Evolutionary conservation across 2,797 vertebrate genomes (phyloP).

Genomic region (Scomberomorus guttatus): DNA sequence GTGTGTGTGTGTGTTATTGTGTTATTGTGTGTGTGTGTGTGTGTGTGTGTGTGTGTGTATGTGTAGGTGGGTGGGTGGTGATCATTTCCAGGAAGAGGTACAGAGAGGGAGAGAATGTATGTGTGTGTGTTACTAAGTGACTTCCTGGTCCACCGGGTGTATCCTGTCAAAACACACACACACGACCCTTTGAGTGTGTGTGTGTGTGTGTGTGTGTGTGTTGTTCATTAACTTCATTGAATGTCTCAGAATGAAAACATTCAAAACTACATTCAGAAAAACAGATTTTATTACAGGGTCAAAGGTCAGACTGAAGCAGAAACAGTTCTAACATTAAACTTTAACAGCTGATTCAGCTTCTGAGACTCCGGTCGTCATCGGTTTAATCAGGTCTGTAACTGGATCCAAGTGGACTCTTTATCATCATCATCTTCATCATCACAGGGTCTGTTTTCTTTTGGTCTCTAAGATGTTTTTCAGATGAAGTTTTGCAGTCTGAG

Average conservation of each 20-base stretch:
- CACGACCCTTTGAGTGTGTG: background rate
- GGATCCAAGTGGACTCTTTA: too few species aligned
- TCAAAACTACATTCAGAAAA: slow-evolving; percentile 2
- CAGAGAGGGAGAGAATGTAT: slow-evolving; percentile 48
- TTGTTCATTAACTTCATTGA: slow-evolving; percentile 39
- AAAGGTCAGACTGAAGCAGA: background rate
- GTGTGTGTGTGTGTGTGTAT: slow-evolving; percentile 36
- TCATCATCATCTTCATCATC: too few species aligned
- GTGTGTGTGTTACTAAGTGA: slow-evolving; percentile 53
- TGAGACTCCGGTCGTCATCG: too few species aligned
- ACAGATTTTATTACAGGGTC: background rate
- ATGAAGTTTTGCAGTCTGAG: too few species aligned
- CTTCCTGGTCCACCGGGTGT: slow-evolving; percentile 70
- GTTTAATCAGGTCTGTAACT: too few species aligned
- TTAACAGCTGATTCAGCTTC: background rate
- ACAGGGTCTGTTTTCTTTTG: too few species aligned
- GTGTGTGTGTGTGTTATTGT: slow-evolving; percentile 5
- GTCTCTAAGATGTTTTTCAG: too few species aligned
- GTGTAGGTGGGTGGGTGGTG: slow-evolving; percentile 31
- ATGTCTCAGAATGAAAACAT: background rate
- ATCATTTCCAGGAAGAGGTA: slow-evolving; percentile 71
- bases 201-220: slow-evolving; percentile 27
- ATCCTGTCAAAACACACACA: slow-evolving; percentile 67
- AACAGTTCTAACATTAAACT: slow-evolving; percentile 14
- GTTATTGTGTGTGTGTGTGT: slow-evolving; percentile 15